Conservation (phyloP, 2,797 vertebrate species). For the Decapterus maruadsi region DNA sequence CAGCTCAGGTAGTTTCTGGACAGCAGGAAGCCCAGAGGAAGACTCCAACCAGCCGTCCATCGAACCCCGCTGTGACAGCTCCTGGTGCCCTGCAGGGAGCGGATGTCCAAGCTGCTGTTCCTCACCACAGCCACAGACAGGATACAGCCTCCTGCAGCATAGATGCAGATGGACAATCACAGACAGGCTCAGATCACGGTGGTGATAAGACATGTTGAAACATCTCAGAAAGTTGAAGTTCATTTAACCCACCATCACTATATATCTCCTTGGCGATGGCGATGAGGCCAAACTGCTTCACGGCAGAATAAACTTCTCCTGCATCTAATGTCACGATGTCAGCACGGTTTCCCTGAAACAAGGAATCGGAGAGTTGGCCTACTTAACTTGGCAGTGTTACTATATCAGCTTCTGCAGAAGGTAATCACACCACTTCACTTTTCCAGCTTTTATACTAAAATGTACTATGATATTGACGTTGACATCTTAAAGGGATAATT, state of each 20-base stretch:
- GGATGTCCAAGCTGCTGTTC: constrained; percentile 84
- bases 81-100: constrained; percentile 83
- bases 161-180: constrained; percentile 1
- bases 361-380: background rate
- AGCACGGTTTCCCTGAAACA: constrained; percentile 89
- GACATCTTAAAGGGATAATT: too few relatives aligned
- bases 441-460: background rate
- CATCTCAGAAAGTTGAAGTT: background rate
- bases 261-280: constrained; percentile 91
- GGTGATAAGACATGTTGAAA: background rate
- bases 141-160: constrained; percentile 86
- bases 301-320: constrained; percentile 92
- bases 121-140: constrained; percentile 90
- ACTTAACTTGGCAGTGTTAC: too few relatives aligned
- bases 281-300: constrained; percentile 89
- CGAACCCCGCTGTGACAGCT: constrained; percentile 92
- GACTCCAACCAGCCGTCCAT: constrained; percentile 94
- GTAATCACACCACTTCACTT: background rate
- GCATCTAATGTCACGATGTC: constrained; percentile 91
- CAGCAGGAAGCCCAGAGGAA: constrained; percentile 92
- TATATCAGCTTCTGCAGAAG: too few relatives aligned
- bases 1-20: constrained; percentile 89
- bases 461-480: too few relatives aligned
- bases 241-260: constrained; percentile 84
- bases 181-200: background rate